These are phyloP conservation scores for Idris sp. DNA, from an alignment of 1,140 invertebrate genomes.

Conservation along the genomic window DNA sequence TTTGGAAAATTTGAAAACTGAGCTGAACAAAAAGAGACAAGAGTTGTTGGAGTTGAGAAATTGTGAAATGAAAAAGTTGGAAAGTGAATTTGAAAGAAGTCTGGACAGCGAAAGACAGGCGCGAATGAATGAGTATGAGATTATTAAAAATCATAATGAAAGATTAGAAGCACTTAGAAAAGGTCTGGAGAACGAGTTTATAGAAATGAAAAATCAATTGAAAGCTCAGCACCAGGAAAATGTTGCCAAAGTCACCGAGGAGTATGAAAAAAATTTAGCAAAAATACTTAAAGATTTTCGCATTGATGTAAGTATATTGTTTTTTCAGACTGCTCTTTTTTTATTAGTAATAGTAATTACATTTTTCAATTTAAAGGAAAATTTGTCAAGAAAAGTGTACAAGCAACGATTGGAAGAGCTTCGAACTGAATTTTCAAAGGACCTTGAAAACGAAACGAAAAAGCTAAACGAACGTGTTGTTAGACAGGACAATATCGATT, in stretches of 20 bases:
- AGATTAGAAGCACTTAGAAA: conserved; percentile 70
- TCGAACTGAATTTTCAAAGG: conserved; percentile 80
- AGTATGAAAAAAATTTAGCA: conserved; percentile 80
- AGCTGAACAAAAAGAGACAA: conserved; percentile 69
- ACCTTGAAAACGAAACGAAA: conserved; percentile 77
- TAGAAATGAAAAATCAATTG: conserved; percentile 75
- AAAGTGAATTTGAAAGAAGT: conserved; percentile 68
- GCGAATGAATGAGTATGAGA: conserved; percentile 68
- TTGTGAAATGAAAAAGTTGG: conserved; percentile 70
- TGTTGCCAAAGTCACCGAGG: conserved; percentile 79
- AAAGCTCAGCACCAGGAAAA: conserved; percentile 78
- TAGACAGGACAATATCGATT: conserved; percentile 77
- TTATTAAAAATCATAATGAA: conserved; percentile 67
- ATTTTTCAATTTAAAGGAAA: conserved; percentile 72
- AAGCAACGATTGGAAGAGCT: conserved; percentile 82
- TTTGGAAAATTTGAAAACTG: conserved; percentile 69
- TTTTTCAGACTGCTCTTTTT: no score
- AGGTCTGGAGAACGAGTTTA: conserved; percentile 71
- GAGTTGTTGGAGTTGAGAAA: conserved; percentile 73
- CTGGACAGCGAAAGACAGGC: conserved; percentile 69
- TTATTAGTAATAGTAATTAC: no score
- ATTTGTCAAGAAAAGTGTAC: conserved; percentile 81
- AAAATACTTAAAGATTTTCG: conserved; percentile 78
- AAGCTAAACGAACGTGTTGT: conserved; percentile 74
- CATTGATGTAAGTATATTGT: conserved; percentile 75